These are phyloP conservation scores for Uloborus plumipes DNA, from an alignment of 2,888 invertebrate genomes.

Conservation along the genomic window DNA sequence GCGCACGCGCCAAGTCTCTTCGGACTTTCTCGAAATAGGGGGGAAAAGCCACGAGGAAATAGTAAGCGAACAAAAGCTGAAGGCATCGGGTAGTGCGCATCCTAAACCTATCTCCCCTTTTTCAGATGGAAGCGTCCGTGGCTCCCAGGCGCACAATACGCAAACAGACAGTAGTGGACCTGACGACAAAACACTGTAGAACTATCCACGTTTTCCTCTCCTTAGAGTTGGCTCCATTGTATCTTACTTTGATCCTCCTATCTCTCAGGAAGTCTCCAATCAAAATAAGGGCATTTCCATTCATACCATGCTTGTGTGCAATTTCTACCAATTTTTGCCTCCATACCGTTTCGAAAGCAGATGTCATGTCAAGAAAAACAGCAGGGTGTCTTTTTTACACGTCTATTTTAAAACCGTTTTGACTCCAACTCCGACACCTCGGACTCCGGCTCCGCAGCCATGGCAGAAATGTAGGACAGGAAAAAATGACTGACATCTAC, in stretches of 20 bases:
- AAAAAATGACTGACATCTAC: too few species aligned
- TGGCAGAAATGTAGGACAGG: too few species aligned
- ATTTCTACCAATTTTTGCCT: conserved; percentile 5
- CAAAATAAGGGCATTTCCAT: conserved; percentile 9
- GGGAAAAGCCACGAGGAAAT: background rate
- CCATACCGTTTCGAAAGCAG: conserved; percentile 10
- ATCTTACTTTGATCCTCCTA: conserved; percentile 2
- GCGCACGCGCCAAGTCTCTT: too few species aligned
- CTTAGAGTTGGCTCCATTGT: background rate
- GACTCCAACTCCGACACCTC: too few species aligned
- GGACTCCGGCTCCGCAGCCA: too few species aligned
- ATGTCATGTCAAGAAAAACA: conserved; percentile 14
- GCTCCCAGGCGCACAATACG: too few species aligned
- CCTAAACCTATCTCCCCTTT: too few species aligned
- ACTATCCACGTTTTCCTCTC: conserved; percentile 6
- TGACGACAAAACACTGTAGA: too few species aligned
- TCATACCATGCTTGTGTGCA: background rate
- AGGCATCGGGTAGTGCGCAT: too few species aligned
- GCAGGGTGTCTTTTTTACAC: conserved; percentile 3
- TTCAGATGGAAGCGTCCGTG: background rate
- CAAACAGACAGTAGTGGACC: too few species aligned
- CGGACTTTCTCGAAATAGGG: background rate
- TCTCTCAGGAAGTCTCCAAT: conserved; percentile 14
- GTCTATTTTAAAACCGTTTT: conserved; percentile 12
- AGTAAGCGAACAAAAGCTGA: too few species aligned